Conservation (phyloP, 2,888 invertebrate genomes). For the Pheosia tremula region DNA sequence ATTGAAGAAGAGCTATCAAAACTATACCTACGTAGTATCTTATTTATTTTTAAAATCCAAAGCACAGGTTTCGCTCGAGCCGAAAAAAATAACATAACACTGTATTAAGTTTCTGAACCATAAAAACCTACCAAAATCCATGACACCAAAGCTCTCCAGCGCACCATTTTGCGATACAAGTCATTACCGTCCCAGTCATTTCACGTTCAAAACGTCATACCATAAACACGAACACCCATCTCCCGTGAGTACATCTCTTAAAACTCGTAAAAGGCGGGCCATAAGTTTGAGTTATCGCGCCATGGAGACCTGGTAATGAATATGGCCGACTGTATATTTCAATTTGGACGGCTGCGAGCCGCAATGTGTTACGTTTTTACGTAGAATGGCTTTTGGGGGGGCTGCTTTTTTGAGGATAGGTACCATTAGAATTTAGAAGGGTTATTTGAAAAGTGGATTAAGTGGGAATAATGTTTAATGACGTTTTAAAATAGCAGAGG, state of each 20-base stretch:
- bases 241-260: constrained; percentile 5
- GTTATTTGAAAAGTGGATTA: constrained; percentile 3
- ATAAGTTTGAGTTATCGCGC: constrained; percentile 70
- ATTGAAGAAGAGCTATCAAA: no score
- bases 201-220: constrained; percentile 4
- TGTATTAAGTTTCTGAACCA: not conserved
- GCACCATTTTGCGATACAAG: not conserved
- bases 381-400: not conserved
- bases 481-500: not conserved
- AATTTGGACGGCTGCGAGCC: constrained; percentile 7
- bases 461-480: not conserved
- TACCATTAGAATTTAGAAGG: constrained; percentile 5
- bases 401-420: not conserved
- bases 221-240: constrained; percentile 8
- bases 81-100: not conserved
- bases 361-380: constrained; percentile 6
- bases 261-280: constrained; percentile 61
- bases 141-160: not conserved
- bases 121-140: not conserved
- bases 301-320: constrained; percentile 10
- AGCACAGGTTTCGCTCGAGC: not conserved
- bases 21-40: no score
- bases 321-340: constrained; percentile 10
- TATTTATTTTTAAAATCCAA: no score
- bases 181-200: constrained; percentile 1